Evolutionary conservation across 2,113 vertebrate genomes (phyloP).

Genomic region (Fregata magnificens): DNA sequence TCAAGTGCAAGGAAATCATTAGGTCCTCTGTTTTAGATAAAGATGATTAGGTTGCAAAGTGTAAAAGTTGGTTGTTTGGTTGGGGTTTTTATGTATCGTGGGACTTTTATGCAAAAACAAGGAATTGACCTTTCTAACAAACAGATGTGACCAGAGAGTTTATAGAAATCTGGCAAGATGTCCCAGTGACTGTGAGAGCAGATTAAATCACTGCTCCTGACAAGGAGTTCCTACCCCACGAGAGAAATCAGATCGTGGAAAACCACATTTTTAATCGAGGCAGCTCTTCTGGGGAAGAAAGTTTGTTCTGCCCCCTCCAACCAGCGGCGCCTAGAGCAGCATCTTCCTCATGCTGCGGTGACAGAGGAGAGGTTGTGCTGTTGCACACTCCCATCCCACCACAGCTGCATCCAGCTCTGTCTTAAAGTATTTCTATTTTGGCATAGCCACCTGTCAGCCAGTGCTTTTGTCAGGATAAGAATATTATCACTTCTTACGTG

Average conservation of each 20-base stretch:
- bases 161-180: background rate
- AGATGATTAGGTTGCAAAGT: background rate
- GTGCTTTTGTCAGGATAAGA: background rate
- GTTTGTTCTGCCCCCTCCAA: background rate
- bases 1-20: background rate
- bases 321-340: background rate
- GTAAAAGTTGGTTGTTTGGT: background rate
- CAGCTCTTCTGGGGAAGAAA: background rate
- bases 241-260: background rate
- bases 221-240: background rate
- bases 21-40: background rate
- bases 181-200: background rate
- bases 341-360: background rate
- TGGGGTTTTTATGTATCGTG: background rate
- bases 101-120: background rate
- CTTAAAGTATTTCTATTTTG: background rate
- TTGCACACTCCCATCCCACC: background rate
- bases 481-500: background rate
- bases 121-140: background rate
- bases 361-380: background rate
- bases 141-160: background rate
- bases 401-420: background rate
- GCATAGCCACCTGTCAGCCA: background rate
- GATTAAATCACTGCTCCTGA: background rate
- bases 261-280: background rate